phyloP scores from a whole-genome alignment of 2,113 vertebrate species.

The Micronycteris hirsuta region DNA sequence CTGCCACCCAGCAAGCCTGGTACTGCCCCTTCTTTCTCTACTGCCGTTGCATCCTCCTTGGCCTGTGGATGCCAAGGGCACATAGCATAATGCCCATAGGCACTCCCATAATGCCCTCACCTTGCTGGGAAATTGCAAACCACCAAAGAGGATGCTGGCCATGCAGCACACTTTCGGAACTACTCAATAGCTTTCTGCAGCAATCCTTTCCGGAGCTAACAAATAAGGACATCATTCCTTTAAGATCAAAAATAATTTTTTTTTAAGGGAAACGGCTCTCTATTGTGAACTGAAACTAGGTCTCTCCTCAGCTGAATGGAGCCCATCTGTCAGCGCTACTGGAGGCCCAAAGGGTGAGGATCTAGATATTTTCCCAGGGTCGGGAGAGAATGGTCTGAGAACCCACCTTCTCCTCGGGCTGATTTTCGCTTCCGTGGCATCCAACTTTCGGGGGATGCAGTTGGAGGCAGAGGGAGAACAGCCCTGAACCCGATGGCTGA shows the following conservation, averaged over 20 bases:
- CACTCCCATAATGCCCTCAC: not conserved
- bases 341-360: not conserved
- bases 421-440: not conserved
- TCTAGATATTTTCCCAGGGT: not conserved
- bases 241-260: not conserved
- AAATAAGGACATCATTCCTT: not conserved
- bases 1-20: no score
- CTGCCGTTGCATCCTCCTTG: fast-evolving
- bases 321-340: not conserved
- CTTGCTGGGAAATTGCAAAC: not conserved
- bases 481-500: not conserved
- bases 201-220: not conserved
- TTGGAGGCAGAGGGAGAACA: not conserved
- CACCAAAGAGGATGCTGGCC: not conserved
- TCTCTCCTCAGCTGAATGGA: not conserved
- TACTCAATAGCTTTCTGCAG: not conserved
- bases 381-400: not conserved
- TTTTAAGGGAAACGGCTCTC: not conserved
- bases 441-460: not conserved
- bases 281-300: not conserved
- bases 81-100: no score
- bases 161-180: not conserved
- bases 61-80: not conserved
- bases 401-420: not conserved
- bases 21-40: not conserved